A percentile compares a stretch with the other conserved stretches of the same genome.
Conservation (phyloP, 2,797 vertebrate species). For the Siniperca undulata region DNA sequence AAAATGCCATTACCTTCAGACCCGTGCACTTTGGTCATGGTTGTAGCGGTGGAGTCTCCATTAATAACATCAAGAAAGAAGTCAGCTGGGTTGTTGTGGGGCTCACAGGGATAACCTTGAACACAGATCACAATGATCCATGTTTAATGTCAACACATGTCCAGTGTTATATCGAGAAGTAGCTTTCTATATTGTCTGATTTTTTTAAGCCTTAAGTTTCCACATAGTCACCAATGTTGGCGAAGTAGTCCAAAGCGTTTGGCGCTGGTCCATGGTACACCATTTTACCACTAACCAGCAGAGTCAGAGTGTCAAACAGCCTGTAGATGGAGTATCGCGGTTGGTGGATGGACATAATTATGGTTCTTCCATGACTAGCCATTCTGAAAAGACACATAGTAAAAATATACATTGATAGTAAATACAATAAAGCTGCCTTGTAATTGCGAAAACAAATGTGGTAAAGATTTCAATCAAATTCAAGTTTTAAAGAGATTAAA, state of each 20-base stretch:
- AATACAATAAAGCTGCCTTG: conserved; percentile 4
- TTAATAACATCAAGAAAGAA: conserved; percentile 96
- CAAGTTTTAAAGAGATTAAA: neutral
- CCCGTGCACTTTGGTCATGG: conserved; percentile 73
- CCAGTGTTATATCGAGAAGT: neutral
- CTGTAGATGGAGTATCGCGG: conserved; percentile 96
- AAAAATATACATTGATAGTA: neutral
- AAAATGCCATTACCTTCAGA: conserved; percentile 64
- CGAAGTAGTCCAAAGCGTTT: conserved; percentile 88
- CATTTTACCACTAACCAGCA: conserved; percentile 90
- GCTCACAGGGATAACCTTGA: conserved; percentile 90
- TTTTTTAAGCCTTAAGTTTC: neutral
- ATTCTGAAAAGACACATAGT: conserved; percentile 85
- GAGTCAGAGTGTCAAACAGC: conserved; percentile 90
- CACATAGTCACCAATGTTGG: conserved; percentile 83
- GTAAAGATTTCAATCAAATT: neutral
- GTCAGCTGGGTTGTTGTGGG: conserved; percentile 95
- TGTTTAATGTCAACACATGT: neutral
- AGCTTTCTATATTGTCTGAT: neutral
- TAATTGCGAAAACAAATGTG: neutral
- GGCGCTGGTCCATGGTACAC: conserved; percentile 91
- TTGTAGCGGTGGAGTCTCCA: conserved; percentile 85
- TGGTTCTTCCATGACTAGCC: conserved; percentile 89
- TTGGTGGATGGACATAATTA: conserved; percentile 97
- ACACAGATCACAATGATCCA: conserved; percentile 11